These are phyloP conservation scores for Drosophila leontia DNA, from an alignment of 1,140 invertebrate species.

Conservation along the genomic window DNA sequence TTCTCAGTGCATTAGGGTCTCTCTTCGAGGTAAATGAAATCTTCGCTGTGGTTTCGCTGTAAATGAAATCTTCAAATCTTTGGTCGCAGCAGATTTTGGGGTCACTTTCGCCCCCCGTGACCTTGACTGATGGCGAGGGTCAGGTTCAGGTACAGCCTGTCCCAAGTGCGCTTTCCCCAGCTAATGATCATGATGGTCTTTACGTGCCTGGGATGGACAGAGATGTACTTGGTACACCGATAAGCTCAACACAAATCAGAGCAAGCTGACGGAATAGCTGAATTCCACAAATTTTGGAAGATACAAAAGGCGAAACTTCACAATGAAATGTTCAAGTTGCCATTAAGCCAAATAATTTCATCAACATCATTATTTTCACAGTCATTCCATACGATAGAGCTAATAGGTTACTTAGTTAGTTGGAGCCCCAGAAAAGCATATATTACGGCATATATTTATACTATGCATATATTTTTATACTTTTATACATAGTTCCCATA, in stretches of 20 bases:
- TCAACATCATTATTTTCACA: neutral
- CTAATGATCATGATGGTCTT: constrained; percentile 7
- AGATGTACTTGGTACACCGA: constrained; percentile 38
- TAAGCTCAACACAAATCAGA: constrained; percentile 38
- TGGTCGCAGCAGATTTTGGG: neutral
- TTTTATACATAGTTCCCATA: too few species aligned
- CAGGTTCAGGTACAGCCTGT: constrained; percentile 17
- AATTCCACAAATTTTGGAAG: constrained; percentile 61
- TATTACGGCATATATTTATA: too few species aligned
- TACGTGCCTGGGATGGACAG: constrained; percentile 45
- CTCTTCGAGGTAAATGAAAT: constrained; percentile 30
- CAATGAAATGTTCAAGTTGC: constrained; percentile 30
- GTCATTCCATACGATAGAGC: neutral
- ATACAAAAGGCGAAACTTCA: constrained; percentile 22
- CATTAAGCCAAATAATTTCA: neutral
- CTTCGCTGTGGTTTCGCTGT: constrained; percentile 35
- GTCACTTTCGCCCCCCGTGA: constrained; percentile 30
- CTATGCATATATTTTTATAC: too few species aligned
- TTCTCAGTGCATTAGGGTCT: constrained; percentile 37
- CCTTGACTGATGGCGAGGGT: constrained; percentile 10
- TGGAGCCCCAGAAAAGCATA: too few species aligned
- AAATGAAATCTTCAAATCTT: constrained; percentile 44
- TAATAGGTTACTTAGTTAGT: neutral
- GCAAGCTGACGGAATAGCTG: constrained; percentile 13
- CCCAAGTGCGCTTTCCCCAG: constrained; percentile 24